Percentiles rank a stretch among this genome's conserved stretches.
These are phyloP conservation scores for Myanophis thanlyinensis DNA, from an alignment of 2,113 vertebrate species.

Conservation along the genomic window DNA sequence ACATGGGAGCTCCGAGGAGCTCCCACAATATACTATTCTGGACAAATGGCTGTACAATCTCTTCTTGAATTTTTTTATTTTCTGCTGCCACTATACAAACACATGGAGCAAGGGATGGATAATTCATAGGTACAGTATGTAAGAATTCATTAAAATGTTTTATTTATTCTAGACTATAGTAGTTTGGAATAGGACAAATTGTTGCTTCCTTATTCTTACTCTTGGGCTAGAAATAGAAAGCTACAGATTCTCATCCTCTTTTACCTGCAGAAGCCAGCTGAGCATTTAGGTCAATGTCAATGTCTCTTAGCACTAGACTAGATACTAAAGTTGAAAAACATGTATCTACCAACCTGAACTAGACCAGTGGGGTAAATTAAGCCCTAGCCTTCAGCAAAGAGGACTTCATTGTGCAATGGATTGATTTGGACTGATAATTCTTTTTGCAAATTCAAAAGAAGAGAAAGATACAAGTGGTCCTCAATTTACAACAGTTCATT, in stretches of 20 bases:
- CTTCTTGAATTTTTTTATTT: neutral
- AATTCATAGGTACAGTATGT: neutral
- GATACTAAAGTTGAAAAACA: neutral
- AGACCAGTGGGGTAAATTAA: neutral
- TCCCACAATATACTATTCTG: neutral
- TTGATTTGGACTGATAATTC: neutral
- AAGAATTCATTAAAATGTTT: neutral
- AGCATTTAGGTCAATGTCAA: neutral
- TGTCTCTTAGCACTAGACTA: neutral
- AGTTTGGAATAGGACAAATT: neutral
- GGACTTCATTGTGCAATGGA: neutral
- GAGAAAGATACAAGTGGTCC: neutral
- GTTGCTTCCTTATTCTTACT: neutral
- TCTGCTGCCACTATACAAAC: neutral
- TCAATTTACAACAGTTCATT: neutral
- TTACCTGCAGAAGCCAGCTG: neutral
- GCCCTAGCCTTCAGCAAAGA: neutral
- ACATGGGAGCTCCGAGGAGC: too few species aligned
- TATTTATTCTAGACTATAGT: neutral
- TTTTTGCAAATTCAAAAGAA: neutral
- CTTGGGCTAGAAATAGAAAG: neutral
- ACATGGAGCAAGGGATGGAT: neutral
- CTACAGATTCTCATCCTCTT: neutral
- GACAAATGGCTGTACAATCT: neutral
- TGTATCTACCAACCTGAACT: neutral